phyloP scores from a whole-genome alignment of 2,888 invertebrate genomes.

The Acanthoscelides obtectus region DNA sequence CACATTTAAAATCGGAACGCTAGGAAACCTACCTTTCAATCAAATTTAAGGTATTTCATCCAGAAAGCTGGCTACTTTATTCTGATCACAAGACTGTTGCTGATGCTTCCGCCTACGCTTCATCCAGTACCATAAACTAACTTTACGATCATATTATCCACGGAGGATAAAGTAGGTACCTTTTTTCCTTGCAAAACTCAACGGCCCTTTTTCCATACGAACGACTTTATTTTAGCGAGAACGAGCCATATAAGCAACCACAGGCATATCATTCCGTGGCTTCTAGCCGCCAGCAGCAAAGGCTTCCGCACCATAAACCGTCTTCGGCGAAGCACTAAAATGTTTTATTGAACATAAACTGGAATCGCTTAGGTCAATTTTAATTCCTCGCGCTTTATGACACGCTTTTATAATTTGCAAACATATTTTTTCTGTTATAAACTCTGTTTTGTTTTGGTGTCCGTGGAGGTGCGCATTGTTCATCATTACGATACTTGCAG shows the following conservation, averaged over 20 bases:
- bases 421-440: neutral
- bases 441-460: too few relatives aligned
- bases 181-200: neutral
- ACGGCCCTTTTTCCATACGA: neutral
- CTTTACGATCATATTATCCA: neutral
- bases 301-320: neutral
- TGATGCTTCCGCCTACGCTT: too few relatives aligned
- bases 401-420: neutral
- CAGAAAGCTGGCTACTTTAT: too few relatives aligned
- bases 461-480: too few relatives aligned
- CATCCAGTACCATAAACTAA: neutral
- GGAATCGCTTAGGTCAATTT: neutral
- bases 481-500: too few relatives aligned
- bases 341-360: neutral
- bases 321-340: neutral
- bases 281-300: neutral
- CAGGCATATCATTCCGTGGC: neutral
- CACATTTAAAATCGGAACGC: too few relatives aligned
- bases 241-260: neutral
- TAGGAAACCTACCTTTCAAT: too few relatives aligned
- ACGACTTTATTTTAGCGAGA: neutral
- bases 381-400: neutral
- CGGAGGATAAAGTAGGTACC: neutral
- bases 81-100: neutral
- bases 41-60: too few relatives aligned